Base-by-base conservation (phyloP, 92 coral and sea anemone genomes). In the Zoanthus gigantus region DNA sequence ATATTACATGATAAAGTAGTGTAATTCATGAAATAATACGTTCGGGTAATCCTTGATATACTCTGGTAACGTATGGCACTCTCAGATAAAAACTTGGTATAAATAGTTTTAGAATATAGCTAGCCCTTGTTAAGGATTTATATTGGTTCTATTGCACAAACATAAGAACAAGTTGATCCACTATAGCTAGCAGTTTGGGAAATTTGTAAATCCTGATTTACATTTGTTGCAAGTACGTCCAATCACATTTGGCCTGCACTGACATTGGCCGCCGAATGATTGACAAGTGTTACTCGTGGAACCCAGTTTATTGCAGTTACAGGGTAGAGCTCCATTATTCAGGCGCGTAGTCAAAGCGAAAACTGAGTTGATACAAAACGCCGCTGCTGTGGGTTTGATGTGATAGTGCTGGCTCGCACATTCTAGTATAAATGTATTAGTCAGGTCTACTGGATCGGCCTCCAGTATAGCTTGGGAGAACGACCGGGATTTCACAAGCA, bases 241-340 rank as follows among this genome's bases (percentile, higher is more conserved):
- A 82, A 97, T 92, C 89, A 97, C 96, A 77, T 97, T 95, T 53
- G 78, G 81, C 72, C 78, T 92, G 85, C 99, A 97, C 23, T 65
- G 83, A 86, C 99, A 97, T 57, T 97, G 99, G 57, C 99, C 99
- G 13, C 99, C 98, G 56, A 88, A 91, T 90, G 96, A 88, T 88
- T 90, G 93, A 88, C 99, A 97, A 78, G 88, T 87, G 16, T 68
- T 82, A 78, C 88, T 86, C 47, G 81, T 30, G 30, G 98, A 91
- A 73, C 99, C 99, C 83, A 72, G 82, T 65, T 80, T 86, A 76
- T 95, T 92, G 88, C 99, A 97, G 86, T 90, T 83, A 76, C 99
- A 97, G 54, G 93, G 61, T 58, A 92, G 47, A 7, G 95, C 94
- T 44, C 95, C 98, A 28, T 88, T 80, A 78, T 95, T 95, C 58